Evolutionary conservation across 30 jellyfish, hydroid and myxozoan species (phyloP).

Genomic region (Aurelia coerulea): DNA sequence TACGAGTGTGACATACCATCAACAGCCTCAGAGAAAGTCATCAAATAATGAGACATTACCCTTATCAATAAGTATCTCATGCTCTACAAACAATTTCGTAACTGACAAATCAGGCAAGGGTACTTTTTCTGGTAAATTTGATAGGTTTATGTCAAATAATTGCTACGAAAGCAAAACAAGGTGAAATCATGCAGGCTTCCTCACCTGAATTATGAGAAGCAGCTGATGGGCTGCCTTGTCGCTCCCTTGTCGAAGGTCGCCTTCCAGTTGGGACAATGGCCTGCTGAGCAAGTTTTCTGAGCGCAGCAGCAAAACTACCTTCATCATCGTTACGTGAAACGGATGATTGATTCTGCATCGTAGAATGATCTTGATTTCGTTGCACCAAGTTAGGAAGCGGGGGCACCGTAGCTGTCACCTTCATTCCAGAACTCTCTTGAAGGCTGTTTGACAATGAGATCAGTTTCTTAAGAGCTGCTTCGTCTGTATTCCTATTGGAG

Average conservation of each 20-base stretch:
- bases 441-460: constrained; percentile 4
- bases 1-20: too few relatives aligned
- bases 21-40: too few relatives aligned
- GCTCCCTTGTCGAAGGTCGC: constrained; percentile 46
- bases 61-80: too few relatives aligned
- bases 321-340: constrained; percentile 76
- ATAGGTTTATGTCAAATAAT: too few relatives aligned
- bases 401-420: constrained; percentile 97
- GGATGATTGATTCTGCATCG: constrained; percentile 65
- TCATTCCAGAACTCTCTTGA: constrained; percentile 76
- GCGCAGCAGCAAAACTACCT: constrained; percentile 97
- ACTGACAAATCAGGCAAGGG: too few relatives aligned
- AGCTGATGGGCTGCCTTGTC: constrained; percentile 64
- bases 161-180: too few relatives aligned
- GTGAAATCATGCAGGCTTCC: neutral
- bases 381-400: constrained; percentile 80
- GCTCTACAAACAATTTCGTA: too few relatives aligned
- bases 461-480: constrained; percentile 5
- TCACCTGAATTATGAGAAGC: constrained; percentile 44
- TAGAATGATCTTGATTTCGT: constrained; percentile 57
- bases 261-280: constrained; percentile 79
- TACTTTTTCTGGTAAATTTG: too few relatives aligned
- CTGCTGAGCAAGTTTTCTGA: constrained; percentile 87
- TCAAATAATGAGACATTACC: too few relatives aligned
- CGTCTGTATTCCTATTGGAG: neutral